Evolutionary conservation across 2,113 vertebrate species (phyloP), one percentile per base, ranked within the genome.

Genomic region (Tragelaphus imberbis): DNA sequence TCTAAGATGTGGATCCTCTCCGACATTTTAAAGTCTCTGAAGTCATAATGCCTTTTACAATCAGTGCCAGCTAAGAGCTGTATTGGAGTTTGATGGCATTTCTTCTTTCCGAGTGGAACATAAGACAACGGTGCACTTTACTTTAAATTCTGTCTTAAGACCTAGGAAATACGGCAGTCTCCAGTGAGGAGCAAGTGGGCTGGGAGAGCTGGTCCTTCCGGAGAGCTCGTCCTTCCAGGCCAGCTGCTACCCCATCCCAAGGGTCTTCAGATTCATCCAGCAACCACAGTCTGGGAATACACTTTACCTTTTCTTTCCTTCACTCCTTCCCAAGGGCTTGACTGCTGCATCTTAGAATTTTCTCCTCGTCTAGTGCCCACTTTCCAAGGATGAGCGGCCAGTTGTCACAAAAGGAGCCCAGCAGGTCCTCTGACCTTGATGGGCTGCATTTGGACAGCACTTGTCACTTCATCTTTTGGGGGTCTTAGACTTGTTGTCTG

Each of bases 371-470:
- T 40, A 55, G 47, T 7, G 4, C 84, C 12, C 2, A 3, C 4
- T 77, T 58, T 15, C 33, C 33, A 6, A 28, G 59, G 56, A 25
- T 0, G 1, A 23, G 56, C 2, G 2, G 8, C 10, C 2, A 2
- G 53, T 6, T 53, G 3, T 27, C 30, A n/a, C 36, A 33, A 33
- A 4, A 30, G 75, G 23, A 28, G 27, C 14, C 44, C 30, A 33
- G 56, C 56, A 49, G 47, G 53, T 44, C 14, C n/a, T 12, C 53
- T 25, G 44, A 63, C 59, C 58, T 33, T 12, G 10, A 28, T 2
- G 75, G 55, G 49, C 63, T 25, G 63, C 47, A 33, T 68, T 40
- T 44, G 65, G 27, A 58, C 56, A 85, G 56, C 1, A 0, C 33
- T 0, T 21, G 63, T 36, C 28, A 56, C 40, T 65, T 51, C 30